Conservation (phyloP, 2,113 vertebrate genomes). For the Hydrolagus affinis region DNA sequence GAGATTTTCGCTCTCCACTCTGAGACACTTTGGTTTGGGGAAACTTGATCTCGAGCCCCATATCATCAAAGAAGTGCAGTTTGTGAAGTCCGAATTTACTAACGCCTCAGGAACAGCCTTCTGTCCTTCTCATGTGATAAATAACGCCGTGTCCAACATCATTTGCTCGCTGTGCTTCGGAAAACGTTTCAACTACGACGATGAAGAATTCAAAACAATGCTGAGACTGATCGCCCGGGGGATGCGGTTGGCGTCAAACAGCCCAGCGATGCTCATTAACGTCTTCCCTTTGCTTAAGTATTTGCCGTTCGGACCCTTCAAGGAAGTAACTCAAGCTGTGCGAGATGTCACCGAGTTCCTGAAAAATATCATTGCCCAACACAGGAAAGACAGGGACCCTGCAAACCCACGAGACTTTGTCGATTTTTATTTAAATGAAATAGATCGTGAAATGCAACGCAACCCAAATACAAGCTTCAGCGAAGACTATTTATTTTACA, state of each 20-base stretch:
- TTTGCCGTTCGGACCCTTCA: conserved; percentile 77
- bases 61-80: conserved; percentile 70
- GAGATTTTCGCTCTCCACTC: conserved; percentile 77
- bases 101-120: conserved; percentile 47
- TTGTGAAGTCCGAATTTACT: conserved; percentile 70
- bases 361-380: conserved; percentile 72
- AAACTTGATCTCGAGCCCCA: conserved; percentile 80
- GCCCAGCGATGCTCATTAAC: conserved; percentile 71
- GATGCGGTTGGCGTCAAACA: conserved; percentile 70
- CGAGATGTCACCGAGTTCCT: conserved; percentile 78
- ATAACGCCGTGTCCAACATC: conserved; percentile 77
- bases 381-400: conserved; percentile 65
- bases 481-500: conserved; percentile 87
- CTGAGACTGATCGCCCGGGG: conserved; percentile 72
- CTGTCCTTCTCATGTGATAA: conserved; percentile 61
- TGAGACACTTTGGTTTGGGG: conserved; percentile 82
- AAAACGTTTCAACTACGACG: conserved; percentile 72
- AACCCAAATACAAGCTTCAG: conserved; percentile 65
- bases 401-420: conserved; percentile 78
- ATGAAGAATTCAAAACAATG: conserved; percentile 68
- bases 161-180: conserved; percentile 85
- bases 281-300: conserved; percentile 78
- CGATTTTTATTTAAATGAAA: conserved; percentile 87
- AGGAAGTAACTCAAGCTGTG: conserved; percentile 70
- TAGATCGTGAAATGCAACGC: conserved; percentile 49